Percentiles rank a stretch among this genome's conserved stretches.
phyloP scores from a whole-genome alignment of 2,888 invertebrate genomes.

The Scelioninae gen. 1 region DNA sequence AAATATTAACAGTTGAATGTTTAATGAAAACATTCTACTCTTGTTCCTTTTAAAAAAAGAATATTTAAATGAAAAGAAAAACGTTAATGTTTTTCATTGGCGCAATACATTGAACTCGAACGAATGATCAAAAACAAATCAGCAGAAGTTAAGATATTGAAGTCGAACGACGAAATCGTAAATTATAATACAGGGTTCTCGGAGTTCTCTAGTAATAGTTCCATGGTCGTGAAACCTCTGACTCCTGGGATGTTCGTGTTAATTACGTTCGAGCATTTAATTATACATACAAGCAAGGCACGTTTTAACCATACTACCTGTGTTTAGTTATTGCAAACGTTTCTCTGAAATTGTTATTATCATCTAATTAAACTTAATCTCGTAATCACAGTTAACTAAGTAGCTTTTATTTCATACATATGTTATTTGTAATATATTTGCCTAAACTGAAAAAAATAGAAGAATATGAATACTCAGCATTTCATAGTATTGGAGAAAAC shows the following conservation, averaged over 20 bases:
- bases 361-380: conserved; percentile 60
- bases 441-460: no score
- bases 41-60: no score
- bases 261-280: conserved; percentile 72
- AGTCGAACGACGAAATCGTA: conserved; percentile 29
- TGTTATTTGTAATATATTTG: no score
- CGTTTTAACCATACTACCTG: conserved; percentile 29
- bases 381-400: conserved; percentile 28
- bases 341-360: conserved; percentile 60
- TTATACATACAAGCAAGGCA: conserved; percentile 61
- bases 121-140: conserved; percentile 42
- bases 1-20: no score
- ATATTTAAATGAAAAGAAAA: conserved; percentile 45
- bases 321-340: conserved; percentile 53
- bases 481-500: no score
- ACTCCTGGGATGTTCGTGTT: conserved; percentile 67
- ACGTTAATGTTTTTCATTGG: conserved; percentile 33
- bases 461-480: no score
- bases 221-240: conserved; percentile 27
- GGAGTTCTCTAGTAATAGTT: conserved; percentile 27
- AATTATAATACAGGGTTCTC: conserved; percentile 47
- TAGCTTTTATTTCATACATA: not conserved
- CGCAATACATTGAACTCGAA: conserved; percentile 20
- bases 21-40: no score
- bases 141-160: conserved; percentile 53